Percentiles rank a stretch among this genome's conserved stretches.
Conservation (phyloP, 2,113 vertebrate genomes). For the Syngnathus floridae region DNA sequence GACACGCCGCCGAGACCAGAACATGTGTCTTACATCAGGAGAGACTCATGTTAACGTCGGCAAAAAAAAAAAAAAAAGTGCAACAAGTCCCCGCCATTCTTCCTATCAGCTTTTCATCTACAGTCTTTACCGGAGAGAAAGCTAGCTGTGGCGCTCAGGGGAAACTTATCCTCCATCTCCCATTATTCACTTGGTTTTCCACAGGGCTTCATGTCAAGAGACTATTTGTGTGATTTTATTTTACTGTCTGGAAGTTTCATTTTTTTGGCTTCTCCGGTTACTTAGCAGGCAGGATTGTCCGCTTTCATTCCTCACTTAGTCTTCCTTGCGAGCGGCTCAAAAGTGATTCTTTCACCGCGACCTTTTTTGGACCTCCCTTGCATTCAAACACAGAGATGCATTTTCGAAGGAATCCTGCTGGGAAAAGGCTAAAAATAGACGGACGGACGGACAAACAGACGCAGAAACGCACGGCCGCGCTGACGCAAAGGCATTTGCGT, state of each 20-base stretch:
- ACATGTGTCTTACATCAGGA: conserved; percentile 71
- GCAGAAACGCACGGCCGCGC: too few relatives aligned
- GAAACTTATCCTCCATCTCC: conserved; percentile 43
- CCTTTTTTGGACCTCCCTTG: conserved; percentile 39
- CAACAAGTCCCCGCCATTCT: conserved; percentile 60
- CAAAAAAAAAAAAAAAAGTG: conserved; percentile 16
- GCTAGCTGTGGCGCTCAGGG: conserved; percentile 25
- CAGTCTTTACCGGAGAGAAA: conserved; percentile 26
- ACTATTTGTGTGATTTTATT: conserved; percentile 25
- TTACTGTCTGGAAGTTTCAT: conserved; percentile 48
- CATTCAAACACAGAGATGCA: neutral
- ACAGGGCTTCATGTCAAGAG: conserved; percentile 21
- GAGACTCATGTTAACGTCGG: conserved; percentile 60
- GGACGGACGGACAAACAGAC: neutral
- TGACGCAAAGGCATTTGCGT: neutral
- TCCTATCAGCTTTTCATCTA: conserved; percentile 66
- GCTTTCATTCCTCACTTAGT: conserved; percentile 36
- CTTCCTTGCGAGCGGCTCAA: conserved; percentile 31
- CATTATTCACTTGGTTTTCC: conserved; percentile 52
- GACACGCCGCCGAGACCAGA: conserved; percentile 55
- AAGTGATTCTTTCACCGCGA: conserved; percentile 43
- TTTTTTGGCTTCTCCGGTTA: conserved; percentile 36
- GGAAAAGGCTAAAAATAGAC: neutral
- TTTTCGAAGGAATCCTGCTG: neutral
- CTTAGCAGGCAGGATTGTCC: conserved; percentile 32